Conservation (phyloP, 1,140 invertebrate genomes). For the Temnothorax curvispinosus region DNA sequence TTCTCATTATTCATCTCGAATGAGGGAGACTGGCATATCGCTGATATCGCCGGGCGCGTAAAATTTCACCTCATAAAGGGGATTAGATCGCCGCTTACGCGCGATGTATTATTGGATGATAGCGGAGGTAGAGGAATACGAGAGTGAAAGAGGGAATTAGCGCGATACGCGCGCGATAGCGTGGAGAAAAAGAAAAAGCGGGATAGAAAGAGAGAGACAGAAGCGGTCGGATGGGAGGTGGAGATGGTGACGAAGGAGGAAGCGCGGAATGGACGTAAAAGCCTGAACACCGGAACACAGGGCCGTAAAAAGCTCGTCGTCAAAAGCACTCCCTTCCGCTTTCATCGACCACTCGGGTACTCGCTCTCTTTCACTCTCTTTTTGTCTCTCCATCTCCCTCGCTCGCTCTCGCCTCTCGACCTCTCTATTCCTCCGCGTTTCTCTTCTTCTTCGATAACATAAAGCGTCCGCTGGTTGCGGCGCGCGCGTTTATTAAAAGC, state of each 20-base stretch:
- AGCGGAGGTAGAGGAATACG: slow-evolving; percentile 35
- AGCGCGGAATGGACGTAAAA: slow-evolving; percentile 79
- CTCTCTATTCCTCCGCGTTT: slow-evolving; percentile 38
- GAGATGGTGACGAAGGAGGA: slow-evolving; percentile 59
- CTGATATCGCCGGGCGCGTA: slow-evolving; percentile 61
- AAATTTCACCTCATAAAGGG: slow-evolving; percentile 78
- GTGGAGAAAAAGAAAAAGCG: slow-evolving; percentile 17
- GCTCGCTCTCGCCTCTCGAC: background rate
- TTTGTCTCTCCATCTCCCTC: background rate
- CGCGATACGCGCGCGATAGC: slow-evolving; percentile 34
- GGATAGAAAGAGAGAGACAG: background rate
- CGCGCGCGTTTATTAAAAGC: slow-evolving; percentile 83
- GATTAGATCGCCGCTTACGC: slow-evolving; percentile 71
- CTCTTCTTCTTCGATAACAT: slow-evolving; percentile 72
- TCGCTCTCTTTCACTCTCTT: background rate
- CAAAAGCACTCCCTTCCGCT: slow-evolving; percentile 78
- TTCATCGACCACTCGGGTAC: slow-evolving; percentile 55
- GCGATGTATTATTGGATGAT: slow-evolving; percentile 47
- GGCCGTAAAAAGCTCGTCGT: slow-evolving; percentile 80
- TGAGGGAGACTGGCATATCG: slow-evolving; percentile 20
- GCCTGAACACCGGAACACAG: slow-evolving; percentile 77
- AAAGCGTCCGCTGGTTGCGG: slow-evolving; percentile 72
- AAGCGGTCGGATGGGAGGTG: slow-evolving; percentile 19
- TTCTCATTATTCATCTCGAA: slow-evolving; percentile 46
- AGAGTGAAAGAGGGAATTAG: slow-evolving; percentile 46